Conservation (phyloP, 2,888 invertebrate species). For the Pasiphila rectangulata region DNA sequence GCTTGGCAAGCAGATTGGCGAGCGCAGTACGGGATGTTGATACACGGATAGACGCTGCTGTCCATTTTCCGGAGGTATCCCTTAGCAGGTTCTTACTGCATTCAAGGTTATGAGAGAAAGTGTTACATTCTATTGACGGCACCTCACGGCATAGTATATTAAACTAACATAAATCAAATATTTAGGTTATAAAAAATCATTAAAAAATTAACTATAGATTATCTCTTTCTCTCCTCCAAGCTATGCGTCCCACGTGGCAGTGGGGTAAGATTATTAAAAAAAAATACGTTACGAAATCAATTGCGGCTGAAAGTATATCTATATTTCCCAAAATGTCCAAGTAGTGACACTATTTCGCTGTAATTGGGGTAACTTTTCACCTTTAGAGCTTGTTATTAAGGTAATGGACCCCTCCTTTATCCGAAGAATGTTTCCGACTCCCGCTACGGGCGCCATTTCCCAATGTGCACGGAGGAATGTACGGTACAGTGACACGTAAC, state of each 20-base stretch:
- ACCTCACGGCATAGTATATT: too few species aligned
- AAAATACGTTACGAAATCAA: not conserved
- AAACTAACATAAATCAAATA: too few species aligned
- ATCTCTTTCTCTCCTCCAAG: too few species aligned
- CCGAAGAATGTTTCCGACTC: constrained; percentile 23
- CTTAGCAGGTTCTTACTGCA: too few species aligned
- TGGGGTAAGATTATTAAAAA: too few species aligned
- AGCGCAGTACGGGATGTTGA: too few species aligned
- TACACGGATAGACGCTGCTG: too few species aligned
- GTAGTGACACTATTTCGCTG: not conserved
- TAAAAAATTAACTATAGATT: not conserved
- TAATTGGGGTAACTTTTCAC: not conserved
- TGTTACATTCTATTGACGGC: too few species aligned
- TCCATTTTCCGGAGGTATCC: too few species aligned
- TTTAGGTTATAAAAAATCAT: not conserved
- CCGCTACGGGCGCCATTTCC: constrained; percentile 18
- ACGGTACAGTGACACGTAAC: not conserved
- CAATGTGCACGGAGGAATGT: constrained; percentile 21
- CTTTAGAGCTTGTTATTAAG: constrained; percentile 12
- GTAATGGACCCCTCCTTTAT: constrained; percentile 21
- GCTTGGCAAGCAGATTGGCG: too few species aligned
- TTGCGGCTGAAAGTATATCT: not conserved
- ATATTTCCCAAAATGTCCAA: not conserved
- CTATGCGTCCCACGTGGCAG: too few species aligned
- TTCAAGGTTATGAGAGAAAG: too few species aligned